Evolutionary conservation across 2,797 vertebrate species (phyloP), one percentile per base, ranked within the genome.

Genomic region (Vipera latastei): DNA sequence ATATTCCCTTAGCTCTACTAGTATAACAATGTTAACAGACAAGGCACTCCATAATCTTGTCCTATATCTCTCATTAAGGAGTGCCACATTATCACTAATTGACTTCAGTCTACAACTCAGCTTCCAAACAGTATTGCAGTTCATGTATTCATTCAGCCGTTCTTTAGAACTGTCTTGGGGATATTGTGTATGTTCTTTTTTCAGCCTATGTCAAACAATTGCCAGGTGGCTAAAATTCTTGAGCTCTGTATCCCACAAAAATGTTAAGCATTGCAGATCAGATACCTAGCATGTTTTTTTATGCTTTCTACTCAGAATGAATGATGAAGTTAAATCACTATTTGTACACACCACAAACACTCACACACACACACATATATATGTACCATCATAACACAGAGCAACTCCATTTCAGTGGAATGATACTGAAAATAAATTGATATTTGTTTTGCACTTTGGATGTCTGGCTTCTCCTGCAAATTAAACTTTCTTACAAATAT

Each of bases 401-500:
- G 48, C 48, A 91, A 51, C 57, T 83, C 83, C 56, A 60, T 32
- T 61, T 57, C 69, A 73, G 57, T 83, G 28, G 48, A 85, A 85
- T 55, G 48, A 26, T 63, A n/a, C 86, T 85, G 69, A 88, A 93
- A 93, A 93, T 93, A 93, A 86, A 92, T 48, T 90, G 59, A 26
- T 86, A 86, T 48, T 78, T 91, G 38, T 18, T 93, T 90, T 55
- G 22, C 3, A 14, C 61, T 88, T 48, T 73, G 61, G 86, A 87
- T 88, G 60, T 78, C 63, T 14, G 86, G 5, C 7, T 9, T 48
- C 56, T 88, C 55, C 51, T 93, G 38, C 91, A 93, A 93, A 20
- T 90, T 94, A 85, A 92, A 93, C 38, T 5, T n/a, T 87, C 16
- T 93, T 92, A 0, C 92, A 91, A 95, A 83, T 91, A 88, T 90